phyloP scores from a whole-genome alignment of 2,797 vertebrate genomes.

The Sebastiscus albofasciatus region DNA sequence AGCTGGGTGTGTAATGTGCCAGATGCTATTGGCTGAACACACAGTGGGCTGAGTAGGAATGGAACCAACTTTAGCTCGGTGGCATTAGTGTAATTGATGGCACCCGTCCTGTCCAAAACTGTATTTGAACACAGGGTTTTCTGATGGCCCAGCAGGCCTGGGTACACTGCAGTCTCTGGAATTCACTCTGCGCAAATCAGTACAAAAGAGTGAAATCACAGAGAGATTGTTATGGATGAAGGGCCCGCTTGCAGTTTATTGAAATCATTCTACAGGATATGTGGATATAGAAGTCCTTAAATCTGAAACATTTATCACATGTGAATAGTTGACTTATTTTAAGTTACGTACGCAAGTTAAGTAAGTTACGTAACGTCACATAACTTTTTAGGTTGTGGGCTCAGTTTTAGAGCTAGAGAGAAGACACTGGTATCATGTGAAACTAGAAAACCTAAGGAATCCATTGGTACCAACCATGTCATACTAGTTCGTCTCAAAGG shows the following conservation, averaged over 20 bases:
- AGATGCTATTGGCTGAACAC: slow-evolving; percentile 61
- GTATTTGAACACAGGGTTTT: slow-evolving; percentile 48
- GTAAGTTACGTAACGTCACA: not conserved
- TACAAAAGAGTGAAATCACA: slow-evolving; percentile 9
- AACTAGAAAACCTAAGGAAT: too few relatives aligned
- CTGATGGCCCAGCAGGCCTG: slow-evolving; percentile 44
- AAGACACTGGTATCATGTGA: too few relatives aligned
- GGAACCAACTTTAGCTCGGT: slow-evolving; percentile 50
- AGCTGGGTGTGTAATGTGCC: slow-evolving; percentile 59
- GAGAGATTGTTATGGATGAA: not conserved
- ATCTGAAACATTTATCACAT: not conserved
- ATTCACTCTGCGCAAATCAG: slow-evolving; percentile 27
- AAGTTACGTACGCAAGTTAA: not conserved
- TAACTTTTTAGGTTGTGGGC: too few relatives aligned
- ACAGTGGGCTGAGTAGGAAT: slow-evolving; percentile 43
- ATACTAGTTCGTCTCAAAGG: too few relatives aligned
- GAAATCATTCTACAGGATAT: not conserved
- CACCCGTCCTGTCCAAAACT: slow-evolving; percentile 41
- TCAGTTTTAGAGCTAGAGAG: too few relatives aligned
- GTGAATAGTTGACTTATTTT: not conserved
- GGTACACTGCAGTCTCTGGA: slow-evolving; percentile 2
- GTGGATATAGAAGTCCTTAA: not conserved
- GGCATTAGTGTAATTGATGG: slow-evolving; percentile 66
- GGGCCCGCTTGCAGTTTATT: not conserved
- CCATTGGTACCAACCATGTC: too few relatives aligned